Base-by-base conservation (phyloP, 2,113 vertebrate genomes). In the Chionomys nivalis region DNA sequence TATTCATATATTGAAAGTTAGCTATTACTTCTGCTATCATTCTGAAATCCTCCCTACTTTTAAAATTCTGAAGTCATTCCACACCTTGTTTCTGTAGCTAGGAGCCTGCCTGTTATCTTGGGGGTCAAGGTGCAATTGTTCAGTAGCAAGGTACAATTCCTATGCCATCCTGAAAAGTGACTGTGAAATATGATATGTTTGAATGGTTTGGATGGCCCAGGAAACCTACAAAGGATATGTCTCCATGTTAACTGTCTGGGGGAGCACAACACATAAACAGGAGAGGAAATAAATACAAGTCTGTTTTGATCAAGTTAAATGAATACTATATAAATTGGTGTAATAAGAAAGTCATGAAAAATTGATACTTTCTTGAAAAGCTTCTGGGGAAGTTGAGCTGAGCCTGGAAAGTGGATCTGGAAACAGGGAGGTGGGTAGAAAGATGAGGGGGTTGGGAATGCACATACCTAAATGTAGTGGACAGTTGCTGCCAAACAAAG, bases 251-350 rank as follows among this genome's bases (percentile, higher is more conserved):
- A 28, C 42, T 77, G 24, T 85, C 10, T 93, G n/a, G 11, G 26
- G 72, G 8, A n/a, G 73, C 42, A 91, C 44, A 77, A 44, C 39
- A 77, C 70, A 90, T 31, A 96, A n/a, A 70, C 10, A 79, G 55
- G 82, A 78, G 3, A 44, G 13, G 58, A 14, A 78, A 83, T 65
- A 93, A 42, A 93, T 87, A 81, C 17, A 66, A 72, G 89, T 79
- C 58, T 89, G 24, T 93, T 79, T 73, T 91, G 58, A 90, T 79
- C 49, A 77, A 77, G 24, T 70, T 73, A 85, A 94, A 91, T 89
- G 63, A 77, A 65, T 75, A 31, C 82, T 66, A 66, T 11, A 76
- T 9, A 88, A 86, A 66, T 93, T 87, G 86, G 81, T 94, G n/a
- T 26, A 55, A 68, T 91, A 82, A 21, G n/a, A 87, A 78, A 89